Conservation (phyloP, 2,888 invertebrate species). For the Agrochola lychnidis region DNA sequence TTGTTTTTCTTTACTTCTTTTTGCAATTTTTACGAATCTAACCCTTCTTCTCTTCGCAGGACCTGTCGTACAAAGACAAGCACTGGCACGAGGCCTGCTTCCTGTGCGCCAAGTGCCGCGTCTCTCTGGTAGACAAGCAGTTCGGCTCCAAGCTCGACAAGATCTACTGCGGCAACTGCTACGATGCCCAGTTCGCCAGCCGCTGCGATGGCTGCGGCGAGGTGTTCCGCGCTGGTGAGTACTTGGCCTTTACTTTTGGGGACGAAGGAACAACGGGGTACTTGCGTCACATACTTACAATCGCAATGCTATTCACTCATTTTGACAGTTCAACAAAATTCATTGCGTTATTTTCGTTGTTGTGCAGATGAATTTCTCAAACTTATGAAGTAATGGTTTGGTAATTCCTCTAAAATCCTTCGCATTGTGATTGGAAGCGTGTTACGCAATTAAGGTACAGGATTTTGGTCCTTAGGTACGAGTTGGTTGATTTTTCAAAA, state of each 20-base stretch:
- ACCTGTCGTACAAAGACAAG: slow-evolving; percentile 99
- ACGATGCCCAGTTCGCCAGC: slow-evolving; percentile 99
- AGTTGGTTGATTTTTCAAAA: not conserved
- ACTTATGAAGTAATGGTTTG: not conserved
- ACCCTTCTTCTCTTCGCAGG: slow-evolving; percentile 91
- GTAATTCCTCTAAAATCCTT: not conserved
- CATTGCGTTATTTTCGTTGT: not conserved
- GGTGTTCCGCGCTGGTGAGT: slow-evolving; percentile 99
- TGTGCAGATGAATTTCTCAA: not conserved
- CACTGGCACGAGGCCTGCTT: slow-evolving; percentile 99
- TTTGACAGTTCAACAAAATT: not conserved
- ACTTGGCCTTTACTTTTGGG: slow-evolving; percentile 7
- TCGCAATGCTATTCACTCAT: not conserved
- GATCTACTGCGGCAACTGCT: slow-evolving; percentile 99
- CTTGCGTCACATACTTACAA: not conserved
- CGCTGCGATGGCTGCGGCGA: slow-evolving; percentile 99
- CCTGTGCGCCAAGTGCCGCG: slow-evolving; percentile 99
- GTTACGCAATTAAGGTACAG: not conserved
- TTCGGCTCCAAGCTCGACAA: slow-evolving; percentile 99
- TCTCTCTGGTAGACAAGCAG: slow-evolving; percentile 99
- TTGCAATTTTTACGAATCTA: not conserved
- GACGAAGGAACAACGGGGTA: not conserved
- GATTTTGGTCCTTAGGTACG: slow-evolving; percentile 5
- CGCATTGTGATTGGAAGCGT: not conserved
- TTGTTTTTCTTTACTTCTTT: not conserved